These are phyloP conservation scores for Hesperophylax magnus DNA, from an alignment of 1,140 invertebrate species.

Conservation along the genomic window DNA sequence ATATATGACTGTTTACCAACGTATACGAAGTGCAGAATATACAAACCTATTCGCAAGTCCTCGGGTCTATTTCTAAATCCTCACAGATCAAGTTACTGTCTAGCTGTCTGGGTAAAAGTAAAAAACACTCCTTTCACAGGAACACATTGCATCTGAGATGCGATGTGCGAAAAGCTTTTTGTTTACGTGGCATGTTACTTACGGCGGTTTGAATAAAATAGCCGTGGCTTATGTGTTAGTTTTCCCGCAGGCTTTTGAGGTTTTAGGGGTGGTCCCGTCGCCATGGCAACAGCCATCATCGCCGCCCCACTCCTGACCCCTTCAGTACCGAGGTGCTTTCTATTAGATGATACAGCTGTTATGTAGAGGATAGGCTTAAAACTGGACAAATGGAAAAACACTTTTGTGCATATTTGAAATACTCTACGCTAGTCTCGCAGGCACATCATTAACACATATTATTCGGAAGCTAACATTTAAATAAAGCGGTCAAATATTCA, in stretches of 20 bases:
- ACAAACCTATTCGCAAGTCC: constrained; percentile 17
- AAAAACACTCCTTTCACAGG: not conserved
- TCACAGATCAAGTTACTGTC: not conserved
- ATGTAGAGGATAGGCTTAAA: too few species aligned
- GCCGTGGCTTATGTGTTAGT: constrained; percentile 23
- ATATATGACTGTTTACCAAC: constrained; percentile 17
- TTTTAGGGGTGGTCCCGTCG: constrained; percentile 29
- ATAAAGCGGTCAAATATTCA: too few species aligned
- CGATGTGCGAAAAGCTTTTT: too few species aligned
- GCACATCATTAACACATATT: too few species aligned
- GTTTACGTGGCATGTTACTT: not conserved
- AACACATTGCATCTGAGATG: too few species aligned
- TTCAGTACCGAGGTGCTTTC: not conserved
- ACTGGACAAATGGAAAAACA: too few species aligned
- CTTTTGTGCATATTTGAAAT: too few species aligned
- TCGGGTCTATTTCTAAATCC: not conserved
- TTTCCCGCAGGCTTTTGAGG: constrained; percentile 39
- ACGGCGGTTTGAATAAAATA: not conserved
- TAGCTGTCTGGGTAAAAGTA: constrained; percentile 8
- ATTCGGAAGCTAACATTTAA: too few species aligned
- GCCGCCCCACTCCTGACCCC: constrained; percentile 19
- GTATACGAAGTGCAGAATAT: constrained; percentile 18
- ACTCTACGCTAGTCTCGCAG: too few species aligned
- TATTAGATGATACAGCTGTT: too few species aligned
- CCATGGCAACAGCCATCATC: constrained; percentile 47